Evolutionary conservation across 1,140 invertebrate species (phyloP).

Genomic region (Cyclina sinensis): DNA sequence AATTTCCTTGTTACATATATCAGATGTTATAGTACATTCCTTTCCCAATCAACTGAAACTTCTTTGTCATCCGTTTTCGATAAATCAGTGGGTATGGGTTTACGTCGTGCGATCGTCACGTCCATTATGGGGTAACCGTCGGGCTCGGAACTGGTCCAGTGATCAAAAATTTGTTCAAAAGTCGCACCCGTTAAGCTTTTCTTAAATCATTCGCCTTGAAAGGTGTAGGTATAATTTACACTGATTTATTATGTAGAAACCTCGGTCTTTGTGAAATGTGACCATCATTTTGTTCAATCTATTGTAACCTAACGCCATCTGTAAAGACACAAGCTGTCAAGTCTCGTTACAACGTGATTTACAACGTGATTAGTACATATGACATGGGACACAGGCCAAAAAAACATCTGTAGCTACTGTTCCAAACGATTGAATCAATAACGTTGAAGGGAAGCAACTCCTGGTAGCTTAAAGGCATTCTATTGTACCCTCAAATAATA

Average conservation of each 20-base stretch:
- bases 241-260: conserved; percentile 10
- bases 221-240: conserved; percentile 5
- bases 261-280: conserved; percentile 22
- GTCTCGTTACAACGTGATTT: conserved; percentile 47
- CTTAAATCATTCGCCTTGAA: neutral
- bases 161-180: neutral
- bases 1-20: no score
- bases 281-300: conserved; percentile 14
- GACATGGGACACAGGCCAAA: conserved; percentile 7
- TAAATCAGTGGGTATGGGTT: no score
- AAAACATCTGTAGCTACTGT: no score
- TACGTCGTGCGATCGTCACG: no score
- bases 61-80: no score
- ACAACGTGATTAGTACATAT: conserved; percentile 48
- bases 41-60: no score
- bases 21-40: no score
- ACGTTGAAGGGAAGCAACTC: neutral
- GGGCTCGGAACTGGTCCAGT: neutral
- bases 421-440: neutral
- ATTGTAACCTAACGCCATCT: conserved; percentile 35
- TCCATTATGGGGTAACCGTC: no score
- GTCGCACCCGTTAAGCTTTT: no score
- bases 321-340: conserved; percentile 23
- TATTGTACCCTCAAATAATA: neutral
- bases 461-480: neutral